phyloP scores from a whole-genome alignment of 53 echinoderm and acorn worm species.

The Apostichopus leukothele region DNA sequence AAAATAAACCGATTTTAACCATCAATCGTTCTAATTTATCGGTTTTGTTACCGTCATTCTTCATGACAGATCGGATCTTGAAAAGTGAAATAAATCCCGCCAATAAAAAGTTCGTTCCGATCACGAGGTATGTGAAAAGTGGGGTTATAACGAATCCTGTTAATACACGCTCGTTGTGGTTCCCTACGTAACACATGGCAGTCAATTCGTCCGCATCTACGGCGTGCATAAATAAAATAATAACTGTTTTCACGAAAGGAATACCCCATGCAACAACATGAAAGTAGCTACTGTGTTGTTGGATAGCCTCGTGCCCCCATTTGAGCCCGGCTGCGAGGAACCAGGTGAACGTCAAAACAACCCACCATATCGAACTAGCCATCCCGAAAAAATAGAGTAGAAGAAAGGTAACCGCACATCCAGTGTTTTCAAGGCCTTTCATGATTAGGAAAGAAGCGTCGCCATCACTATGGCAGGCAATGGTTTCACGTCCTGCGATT shows the following conservation, averaged over 20 bases:
- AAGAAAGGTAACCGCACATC: slow-evolving; percentile 94
- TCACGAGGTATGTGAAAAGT: slow-evolving; percentile 88
- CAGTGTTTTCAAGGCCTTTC: slow-evolving; percentile 93
- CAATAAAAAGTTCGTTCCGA: slow-evolving; percentile 84
- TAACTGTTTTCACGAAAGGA: slow-evolving; percentile 92
- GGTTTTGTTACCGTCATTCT: slow-evolving; percentile 97
- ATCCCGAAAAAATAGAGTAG: slow-evolving; percentile 95
- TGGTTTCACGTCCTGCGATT: slow-evolving; percentile 75
- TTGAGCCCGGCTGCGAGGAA: slow-evolving; percentile 97
- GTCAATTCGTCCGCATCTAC: slow-evolving; percentile 99
- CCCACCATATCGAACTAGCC: slow-evolving; percentile 99
- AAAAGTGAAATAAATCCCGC: slow-evolving; percentile 96
- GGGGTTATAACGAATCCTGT: slow-evolving; percentile 97
- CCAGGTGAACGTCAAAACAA: slow-evolving; percentile 95
- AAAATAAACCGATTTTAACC: slow-evolving; percentile 99
- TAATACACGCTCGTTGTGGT: slow-evolving; percentile 79
- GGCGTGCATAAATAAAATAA: slow-evolving; percentile 96
- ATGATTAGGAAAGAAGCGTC: slow-evolving; percentile 82
- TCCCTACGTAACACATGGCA: slow-evolving; percentile 97
- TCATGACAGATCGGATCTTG: slow-evolving; percentile 96
- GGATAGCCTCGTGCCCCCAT: slow-evolving; percentile 99
- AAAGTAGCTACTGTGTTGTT: slow-evolving; percentile 96
- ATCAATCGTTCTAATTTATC: slow-evolving; percentile 95
- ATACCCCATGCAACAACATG: slow-evolving; percentile 97
- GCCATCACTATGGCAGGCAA: slow-evolving; percentile 82